Evolutionary conservation across 2,113 vertebrate genomes (phyloP), one percentile per base, ranked within the genome.

Genomic region (Heterotis niloticus): DNA sequence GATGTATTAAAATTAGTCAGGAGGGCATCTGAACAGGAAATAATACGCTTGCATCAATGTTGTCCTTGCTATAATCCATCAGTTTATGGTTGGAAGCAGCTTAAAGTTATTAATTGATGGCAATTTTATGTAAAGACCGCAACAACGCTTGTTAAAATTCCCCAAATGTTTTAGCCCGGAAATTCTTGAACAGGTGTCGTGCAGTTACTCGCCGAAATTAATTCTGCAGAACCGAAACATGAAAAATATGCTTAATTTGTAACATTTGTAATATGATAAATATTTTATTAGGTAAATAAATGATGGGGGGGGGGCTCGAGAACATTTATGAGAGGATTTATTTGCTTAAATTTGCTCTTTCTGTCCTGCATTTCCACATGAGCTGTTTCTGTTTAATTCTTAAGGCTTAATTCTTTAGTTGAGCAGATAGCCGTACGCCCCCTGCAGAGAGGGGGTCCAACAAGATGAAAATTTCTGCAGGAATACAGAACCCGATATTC

Each of bases 71-170:
- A 65, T 72, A 78, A 81, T 80, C 26, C 70, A 76, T 71, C 11
- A 4, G 29, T 51, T 56, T 56, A 56, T 34, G 18, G n/a, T 73
- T 17, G 67, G 78, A 75, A 77, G 75, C 76, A 73, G 79, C 74
- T 79, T 17, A 62, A 74, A 51, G 56, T 74, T 56, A 75, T 23
- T 71, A 24, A 77, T 13, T 26, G 52, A 24, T 74, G 72, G 52
- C 74, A 60, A 68, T 28, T 54, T 76, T 71, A 72, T 76, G 34
- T 75, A 78, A n/a, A 16, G 17, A 26, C 64, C 57, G 78, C 67
- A 70, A 57, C 23, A 69, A 79, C 23, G 24, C 29, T 85, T 83
- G 73, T 79, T 73, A 59, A 82, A 79, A 83, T 83, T 80, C 62
- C 59, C 24, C n/a, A 75, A 77, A 71, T 76, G 79, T 83, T 77